Base-by-base conservation (phyloP, 2,888 invertebrate species). In the Bombylius discolor region DNA sequence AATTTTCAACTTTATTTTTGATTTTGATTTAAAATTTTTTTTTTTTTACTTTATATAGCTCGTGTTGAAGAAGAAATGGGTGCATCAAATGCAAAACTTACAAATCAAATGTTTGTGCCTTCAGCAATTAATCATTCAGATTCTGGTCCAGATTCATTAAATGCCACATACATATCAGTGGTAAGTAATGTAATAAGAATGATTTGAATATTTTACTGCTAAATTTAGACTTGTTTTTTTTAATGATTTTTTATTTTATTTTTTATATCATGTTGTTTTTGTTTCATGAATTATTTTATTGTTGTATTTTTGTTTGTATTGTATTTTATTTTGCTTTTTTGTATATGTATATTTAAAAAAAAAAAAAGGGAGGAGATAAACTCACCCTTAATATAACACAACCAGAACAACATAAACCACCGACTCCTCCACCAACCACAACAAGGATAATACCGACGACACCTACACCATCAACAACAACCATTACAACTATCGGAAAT, bases 81-180 rank as follows among this genome's bases (percentile, higher is more conserved):
- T 58, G 65, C 66, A 49, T 62, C 66, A 49, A 70, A 73, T 58
- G 73, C 78, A 4, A 80, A 80, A 67, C 60, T 79, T 57, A 80
- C 79, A 47, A 80, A 80, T 70, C 80, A 79, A 68, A 78, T 79
- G 77, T 79, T 78, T 66, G 78, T 79, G 66, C 71, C 76, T 56
- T 68, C 71, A 60, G 77, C 78, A 52, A 71, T 76, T 57, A 68
- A 62, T 60, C 68, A 67, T 61, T 67, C 62, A 62, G 70, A 70
- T 59, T n/a, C n/a, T 14, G 72, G 73, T 50, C 71, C 74, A 54
- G 72, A 73, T 63, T 78, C 79, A 31, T 65, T 79, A 58, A 79
- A 81, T 64, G 81, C 86, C 60, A 86, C 86, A 54, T 86, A 86
- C 66, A 82, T 87, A 60, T 84, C 86, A 61, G 87, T 87, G 78